Base-by-base conservation (phyloP, 2,888 invertebrate species). In the Chrysina gloriosa region DNA sequence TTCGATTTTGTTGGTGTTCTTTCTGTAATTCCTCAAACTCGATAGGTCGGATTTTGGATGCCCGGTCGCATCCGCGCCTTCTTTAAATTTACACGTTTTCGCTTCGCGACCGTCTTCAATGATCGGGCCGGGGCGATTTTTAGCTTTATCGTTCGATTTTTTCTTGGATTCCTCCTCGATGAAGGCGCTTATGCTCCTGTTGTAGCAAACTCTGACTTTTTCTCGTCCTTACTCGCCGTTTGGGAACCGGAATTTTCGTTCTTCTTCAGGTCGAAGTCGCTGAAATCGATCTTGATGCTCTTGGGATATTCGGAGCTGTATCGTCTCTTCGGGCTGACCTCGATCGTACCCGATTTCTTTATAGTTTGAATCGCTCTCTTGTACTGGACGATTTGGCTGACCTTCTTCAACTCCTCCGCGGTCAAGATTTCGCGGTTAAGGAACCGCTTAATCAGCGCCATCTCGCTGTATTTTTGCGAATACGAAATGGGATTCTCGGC, bases 361-460 rank as follows among this genome's bases (percentile, higher is more conserved):
- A 63, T 9, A 19, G 70, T 67, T 14, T 71, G 69, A 25, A 72
- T 56, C 9, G 70, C 63, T 7, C 70, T 65, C 31, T 73, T 73
- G 25, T 72, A 72, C 3, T 70, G 69, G n/a, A 73, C 72, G 29
- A 73, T 73, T 54, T 71, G 63, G 16, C 69, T 68, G 16, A 73
- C 69, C 19, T 65, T 71, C 6, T 70, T 65, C 11, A 73, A 25
- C 39, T 73, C 73, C 6, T 69, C 69, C 0, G 61, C 5, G 0
- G 68, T 72, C 16, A 73, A 27, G 14, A 61, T 36, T 7, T 74
- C 67, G 5, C 63, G 70, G 3, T 74, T 69, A 9, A 74, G 54
- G 63, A 74, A 72, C 1, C 72, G 66, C 1, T 68, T 67, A 65
- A 74, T 72, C 36, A 73, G 34, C 5, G 69, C 47, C 39, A 67